Evolutionary conservation across 1,140 invertebrate species (phyloP), one percentile per base, ranked within the genome.

Genomic region (Diabrotica undecimpunctata): DNA sequence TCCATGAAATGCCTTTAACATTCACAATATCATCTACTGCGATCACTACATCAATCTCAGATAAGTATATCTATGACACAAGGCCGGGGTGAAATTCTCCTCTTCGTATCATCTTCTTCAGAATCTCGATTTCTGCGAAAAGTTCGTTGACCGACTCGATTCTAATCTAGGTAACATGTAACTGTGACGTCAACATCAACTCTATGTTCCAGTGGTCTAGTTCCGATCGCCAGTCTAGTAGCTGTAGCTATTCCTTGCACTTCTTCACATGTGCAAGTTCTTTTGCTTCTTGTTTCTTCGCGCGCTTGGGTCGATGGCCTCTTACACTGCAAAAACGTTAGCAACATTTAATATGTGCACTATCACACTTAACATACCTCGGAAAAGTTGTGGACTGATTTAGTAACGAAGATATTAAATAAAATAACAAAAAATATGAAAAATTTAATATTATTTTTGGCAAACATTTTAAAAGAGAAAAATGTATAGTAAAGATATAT

Each of bases 201-300:
- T 46, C n/a, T n/a, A n/a, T 46, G 41, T 46, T 46, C 41, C 41
- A 46, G 41, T 46, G 41, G 41, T 46, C 41, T 46, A 46, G 41
- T 46, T 46, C 41, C 41, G 8, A 25, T 25, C 1, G 25, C 25
- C 25, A 25, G 25, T 46, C 41, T 46, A 46, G n/a, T 46, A 46
- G 41, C 41, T n/a, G n/a, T 46, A 46, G 41, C 41, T n/a, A 46
- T 46, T 46, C 41, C 41, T 46, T 46, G 41, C 41, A 46, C 41
- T 46, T 46, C 41, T 46, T 46, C 41, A n/a, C n/a, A 46, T 46
- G 41, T 46, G 41, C 41, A 46, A n/a, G 41, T n/a, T 46, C 41
- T 46, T 46, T 46, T 46, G 41, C 41, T 46, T 46, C 41, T 46
- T 46, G 41, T 46, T 46, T 46, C 41, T 46, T 46, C n/a, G 41